These are phyloP conservation scores for Drosophila nigricruria DNA, from an alignment of 2,888 invertebrate genomes.

Conservation along the genomic window DNA sequence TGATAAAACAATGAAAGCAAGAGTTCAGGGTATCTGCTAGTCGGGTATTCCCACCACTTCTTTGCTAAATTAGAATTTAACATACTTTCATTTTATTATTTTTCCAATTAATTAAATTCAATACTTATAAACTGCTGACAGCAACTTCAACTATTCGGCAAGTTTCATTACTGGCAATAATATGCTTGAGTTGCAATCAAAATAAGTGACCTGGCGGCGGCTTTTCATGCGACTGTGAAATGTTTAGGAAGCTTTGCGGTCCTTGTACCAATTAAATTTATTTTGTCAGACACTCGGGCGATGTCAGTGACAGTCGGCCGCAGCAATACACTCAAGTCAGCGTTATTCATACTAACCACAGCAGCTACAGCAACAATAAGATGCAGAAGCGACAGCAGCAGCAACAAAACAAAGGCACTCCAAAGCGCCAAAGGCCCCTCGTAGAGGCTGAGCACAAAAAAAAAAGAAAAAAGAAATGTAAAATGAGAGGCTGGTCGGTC, in stretches of 20 bases:
- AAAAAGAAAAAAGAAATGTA: conserved; percentile 16
- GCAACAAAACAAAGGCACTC: conserved; percentile 63
- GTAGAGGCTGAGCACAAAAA: conserved; percentile 16
- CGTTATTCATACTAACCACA: conserved; percentile 55
- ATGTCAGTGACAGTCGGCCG: conserved; percentile 55
- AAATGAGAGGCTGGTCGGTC: conserved; percentile 29
- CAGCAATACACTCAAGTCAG: conserved; percentile 61
- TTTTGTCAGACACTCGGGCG: conserved; percentile 57
- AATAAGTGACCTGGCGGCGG: conserved; percentile 22
- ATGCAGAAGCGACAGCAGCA: conserved; percentile 19
- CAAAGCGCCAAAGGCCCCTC: conserved; percentile 51
- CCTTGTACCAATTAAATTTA: conserved; percentile 73
- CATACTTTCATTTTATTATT: neutral
- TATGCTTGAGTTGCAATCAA: conserved; percentile 12
- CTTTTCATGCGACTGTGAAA: conserved; percentile 10
- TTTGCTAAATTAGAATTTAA: neutral
- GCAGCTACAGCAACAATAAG: conserved; percentile 29
- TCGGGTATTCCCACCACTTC: neutral
- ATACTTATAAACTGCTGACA: neutral
- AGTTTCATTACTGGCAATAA: conserved; percentile 6
- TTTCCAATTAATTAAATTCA: neutral
- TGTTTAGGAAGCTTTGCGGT: conserved; percentile 47
- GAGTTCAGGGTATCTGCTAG: neutral
- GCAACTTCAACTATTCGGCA: neutral
- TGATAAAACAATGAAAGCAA: too few species aligned